These are phyloP conservation scores for Amblyopsis rosae DNA, from an alignment of 2,113 vertebrate species.

Conservation along the genomic window DNA sequence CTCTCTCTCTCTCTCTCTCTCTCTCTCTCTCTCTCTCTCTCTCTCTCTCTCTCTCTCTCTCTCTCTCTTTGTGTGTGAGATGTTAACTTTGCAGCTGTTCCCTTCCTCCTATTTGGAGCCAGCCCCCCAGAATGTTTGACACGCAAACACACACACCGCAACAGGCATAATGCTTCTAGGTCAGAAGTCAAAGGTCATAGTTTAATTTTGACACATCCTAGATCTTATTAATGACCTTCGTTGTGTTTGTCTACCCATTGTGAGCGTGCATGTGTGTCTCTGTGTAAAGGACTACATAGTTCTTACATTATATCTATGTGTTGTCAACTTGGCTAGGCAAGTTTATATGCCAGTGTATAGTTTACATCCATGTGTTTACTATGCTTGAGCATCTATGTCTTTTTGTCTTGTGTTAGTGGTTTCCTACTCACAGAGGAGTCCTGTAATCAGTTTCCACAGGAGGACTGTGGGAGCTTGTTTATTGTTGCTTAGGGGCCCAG, in stretches of 20 bases:
- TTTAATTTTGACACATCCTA: conserved; percentile 52
- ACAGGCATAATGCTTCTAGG: conserved; percentile 14
- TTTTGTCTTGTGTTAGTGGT: conserved; percentile 30
- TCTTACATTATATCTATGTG: neutral
- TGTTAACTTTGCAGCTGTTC: conserved; percentile 61
- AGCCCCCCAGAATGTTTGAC: conserved; percentile 26
- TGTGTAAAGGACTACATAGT: neutral
- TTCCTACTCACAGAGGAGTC: conserved; percentile 47
- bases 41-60: neutral
- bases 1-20: neutral
- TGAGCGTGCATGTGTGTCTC: conserved; percentile 17
- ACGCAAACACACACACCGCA: conserved; percentile 24
- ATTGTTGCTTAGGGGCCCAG: conserved; percentile 7
- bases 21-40: neutral
- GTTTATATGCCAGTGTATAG: neutral
- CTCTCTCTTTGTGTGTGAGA: neutral
- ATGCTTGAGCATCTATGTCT: conserved; percentile 19
- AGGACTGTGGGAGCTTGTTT: conserved; percentile 21
- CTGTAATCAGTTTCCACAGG: conserved; percentile 67
- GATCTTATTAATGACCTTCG: conserved; percentile 48
- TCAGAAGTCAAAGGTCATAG: conserved; percentile 54
- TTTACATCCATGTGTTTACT: conserved; percentile 28
- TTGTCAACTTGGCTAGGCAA: neutral
- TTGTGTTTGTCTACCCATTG: neutral
- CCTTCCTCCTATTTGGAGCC: conserved; percentile 41